phyloP scores from a whole-genome alignment of 2,888 invertebrate genomes.

The Archips xylosteana region DNA sequence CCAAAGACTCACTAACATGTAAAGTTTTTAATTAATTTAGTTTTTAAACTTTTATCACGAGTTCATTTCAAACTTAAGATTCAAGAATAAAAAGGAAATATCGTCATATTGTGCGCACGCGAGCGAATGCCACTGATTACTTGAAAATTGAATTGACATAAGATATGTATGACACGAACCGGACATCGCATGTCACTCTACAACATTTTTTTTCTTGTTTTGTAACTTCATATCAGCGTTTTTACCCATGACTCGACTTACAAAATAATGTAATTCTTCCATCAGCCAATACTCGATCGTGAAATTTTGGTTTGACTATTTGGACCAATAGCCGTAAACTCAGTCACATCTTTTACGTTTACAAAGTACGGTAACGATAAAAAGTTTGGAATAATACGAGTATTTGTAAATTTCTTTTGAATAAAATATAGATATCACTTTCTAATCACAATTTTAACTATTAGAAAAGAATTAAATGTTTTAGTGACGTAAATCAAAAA shows the following conservation, averaged over 20 bases:
- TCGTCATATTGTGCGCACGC: too few species aligned
- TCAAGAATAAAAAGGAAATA: neutral
- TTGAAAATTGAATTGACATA: too few species aligned
- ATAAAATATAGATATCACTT: neutral
- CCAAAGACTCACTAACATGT: neutral
- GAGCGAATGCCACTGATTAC: too few species aligned
- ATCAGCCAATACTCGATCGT: neutral
- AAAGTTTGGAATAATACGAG: neutral
- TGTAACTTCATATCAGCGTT: neutral
- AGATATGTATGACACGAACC: neutral
- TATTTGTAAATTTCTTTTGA: neutral
- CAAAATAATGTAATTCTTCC: neutral
- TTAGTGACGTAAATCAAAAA: neutral
- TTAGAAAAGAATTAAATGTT: too few species aligned
- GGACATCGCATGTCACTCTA: neutral
- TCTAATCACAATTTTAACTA: neutral
- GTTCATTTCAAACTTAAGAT: neutral
- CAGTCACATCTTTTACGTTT: neutral
- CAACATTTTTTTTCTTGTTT: neutral
- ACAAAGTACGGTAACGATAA: neutral
- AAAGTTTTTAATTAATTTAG: neutral
- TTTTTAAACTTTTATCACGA: neutral
- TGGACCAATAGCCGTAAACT: neutral
- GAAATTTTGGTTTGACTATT: neutral
- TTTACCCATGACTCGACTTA: neutral